Conservation (phyloP, 2,888 invertebrate species). For the Drosophila multiciliata region DNA sequence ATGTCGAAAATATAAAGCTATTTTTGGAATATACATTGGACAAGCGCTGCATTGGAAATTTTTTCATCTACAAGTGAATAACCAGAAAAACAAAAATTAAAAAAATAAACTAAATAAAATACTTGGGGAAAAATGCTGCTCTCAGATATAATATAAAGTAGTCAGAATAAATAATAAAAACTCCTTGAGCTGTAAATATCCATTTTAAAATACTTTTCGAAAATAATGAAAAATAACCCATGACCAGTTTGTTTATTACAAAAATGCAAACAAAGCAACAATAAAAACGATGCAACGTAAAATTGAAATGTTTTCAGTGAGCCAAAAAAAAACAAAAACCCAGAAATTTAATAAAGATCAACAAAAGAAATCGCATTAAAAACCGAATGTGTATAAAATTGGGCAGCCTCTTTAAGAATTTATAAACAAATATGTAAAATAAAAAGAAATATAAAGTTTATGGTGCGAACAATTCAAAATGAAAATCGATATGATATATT, state of each 20-base stretch:
- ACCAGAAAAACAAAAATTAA: constrained; percentile 25
- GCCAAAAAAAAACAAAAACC: constrained; percentile 14
- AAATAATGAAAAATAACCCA: constrained; percentile 3
- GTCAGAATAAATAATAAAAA: constrained; percentile 25
- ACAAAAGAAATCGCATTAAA: constrained; percentile 38
- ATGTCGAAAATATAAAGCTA: constrained; percentile 78
- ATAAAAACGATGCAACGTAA: constrained; percentile 44
- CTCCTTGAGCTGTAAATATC: constrained; percentile 20
- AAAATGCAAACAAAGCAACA: constrained; percentile 45
- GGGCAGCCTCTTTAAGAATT: constrained; percentile 14
- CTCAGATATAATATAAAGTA: constrained; percentile 2
- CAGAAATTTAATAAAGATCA: constrained; percentile 44
- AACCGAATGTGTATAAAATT: constrained; percentile 17
- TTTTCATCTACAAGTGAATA: constrained; percentile 42
- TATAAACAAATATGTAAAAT: constrained; percentile 32
- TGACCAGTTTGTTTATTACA: constrained; percentile 31
- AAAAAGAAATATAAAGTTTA: background rate
- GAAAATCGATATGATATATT: constrained; percentile 19
- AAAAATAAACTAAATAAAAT: background rate
- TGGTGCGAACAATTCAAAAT: constrained; percentile 19
- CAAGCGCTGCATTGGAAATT: constrained; percentile 68
- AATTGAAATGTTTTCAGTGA: constrained; percentile 39
- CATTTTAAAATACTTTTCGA: constrained; percentile 17
- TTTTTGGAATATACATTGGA: constrained; percentile 78
- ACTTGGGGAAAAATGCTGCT: background rate